Percentiles rank a stretch among this genome's conserved stretches.
Evolutionary conservation across 2,797 vertebrate genomes (phyloP).

Genomic region (Galagoides demidoff): DNA sequence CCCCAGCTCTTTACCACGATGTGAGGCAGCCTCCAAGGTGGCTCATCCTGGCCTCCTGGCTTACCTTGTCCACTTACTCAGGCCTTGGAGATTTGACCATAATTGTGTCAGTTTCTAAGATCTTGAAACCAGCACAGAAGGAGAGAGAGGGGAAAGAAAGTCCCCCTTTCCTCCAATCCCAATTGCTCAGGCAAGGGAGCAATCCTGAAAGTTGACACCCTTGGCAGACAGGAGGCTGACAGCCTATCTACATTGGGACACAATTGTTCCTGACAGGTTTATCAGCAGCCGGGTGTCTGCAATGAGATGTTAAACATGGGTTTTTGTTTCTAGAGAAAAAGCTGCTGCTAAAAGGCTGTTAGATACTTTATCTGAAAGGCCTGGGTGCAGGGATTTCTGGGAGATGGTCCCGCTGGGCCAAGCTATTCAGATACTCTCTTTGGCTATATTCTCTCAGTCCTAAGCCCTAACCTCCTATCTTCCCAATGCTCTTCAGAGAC

Average conservation of each 20-base stretch:
- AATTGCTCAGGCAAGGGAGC: neutral
- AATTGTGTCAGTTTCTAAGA: neutral
- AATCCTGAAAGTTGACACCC: conserved; percentile 18
- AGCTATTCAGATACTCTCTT: neutral
- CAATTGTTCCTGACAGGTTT: conserved; percentile 77
- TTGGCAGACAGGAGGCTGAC: conserved; percentile 65
- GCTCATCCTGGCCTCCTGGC: no score
- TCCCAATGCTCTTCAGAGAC: neutral
- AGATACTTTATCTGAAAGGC: conserved; percentile 64
- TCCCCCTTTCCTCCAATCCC: neutral
- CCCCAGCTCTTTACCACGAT: neutral
- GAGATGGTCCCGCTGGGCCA: neutral
- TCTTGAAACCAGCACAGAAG: neutral
- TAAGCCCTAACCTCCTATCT: neutral
- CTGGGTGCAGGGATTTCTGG: conserved; percentile 23
- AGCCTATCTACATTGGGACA: conserved; percentile 59
- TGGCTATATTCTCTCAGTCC: neutral
- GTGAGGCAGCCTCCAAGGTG: no score
- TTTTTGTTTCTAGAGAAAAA: conserved; percentile 76
- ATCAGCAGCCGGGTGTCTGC: conserved; percentile 66
- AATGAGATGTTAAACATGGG: conserved; percentile 74
- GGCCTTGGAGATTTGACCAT: neutral
- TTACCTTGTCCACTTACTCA: neutral
- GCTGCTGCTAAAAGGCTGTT: conserved; percentile 63
- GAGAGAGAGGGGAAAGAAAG: neutral